phyloP scores from a whole-genome alignment of 1,140 invertebrate species.

The Carcinoscorpius rotundicauda region DNA sequence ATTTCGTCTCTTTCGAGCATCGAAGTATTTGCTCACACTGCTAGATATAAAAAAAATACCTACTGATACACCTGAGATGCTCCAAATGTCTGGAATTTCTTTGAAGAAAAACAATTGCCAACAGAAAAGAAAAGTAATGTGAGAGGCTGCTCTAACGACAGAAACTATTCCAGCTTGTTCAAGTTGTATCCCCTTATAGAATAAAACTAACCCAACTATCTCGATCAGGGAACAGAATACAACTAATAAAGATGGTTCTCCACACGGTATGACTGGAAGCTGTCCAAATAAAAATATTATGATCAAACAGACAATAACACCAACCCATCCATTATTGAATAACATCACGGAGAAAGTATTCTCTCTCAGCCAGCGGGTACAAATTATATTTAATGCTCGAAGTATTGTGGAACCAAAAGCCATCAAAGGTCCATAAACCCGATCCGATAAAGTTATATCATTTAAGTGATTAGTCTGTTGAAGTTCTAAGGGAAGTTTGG shows the following conservation, averaged over 20 bases:
- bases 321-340: conserved; percentile 79
- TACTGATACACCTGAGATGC: conserved; percentile 62
- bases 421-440: conserved; percentile 55
- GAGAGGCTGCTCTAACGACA: conserved; percentile 64
- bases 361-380: conserved; percentile 68
- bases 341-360: conserved; percentile 84
- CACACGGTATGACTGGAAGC: conserved; percentile 64
- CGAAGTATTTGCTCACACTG: conserved; percentile 56
- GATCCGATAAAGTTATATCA: too few relatives aligned
- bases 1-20: too few relatives aligned
- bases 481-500: background rate
- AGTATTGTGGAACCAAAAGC: conserved; percentile 73
- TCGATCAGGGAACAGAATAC: conserved; percentile 54
- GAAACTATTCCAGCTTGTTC: conserved; percentile 86
- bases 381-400: conserved; percentile 73
- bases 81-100: conserved; percentile 66
- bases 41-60: conserved; percentile 69
- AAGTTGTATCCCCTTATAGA: conserved; percentile 62
- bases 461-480: too few relatives aligned
- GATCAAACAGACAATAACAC: conserved; percentile 62
- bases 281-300: conserved; percentile 62
- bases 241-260: conserved; percentile 64
- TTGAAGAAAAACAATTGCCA: conserved; percentile 70
- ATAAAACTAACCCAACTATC: conserved; percentile 80
- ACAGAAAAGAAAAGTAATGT: conserved; percentile 82